A percentile compares a stretch with the other conserved stretches of the same genome.
These are phyloP conservation scores for Caenorhabditis imperialis DNA, from an alignment of 2,888 invertebrate genomes.

Conservation along the genomic window DNA sequence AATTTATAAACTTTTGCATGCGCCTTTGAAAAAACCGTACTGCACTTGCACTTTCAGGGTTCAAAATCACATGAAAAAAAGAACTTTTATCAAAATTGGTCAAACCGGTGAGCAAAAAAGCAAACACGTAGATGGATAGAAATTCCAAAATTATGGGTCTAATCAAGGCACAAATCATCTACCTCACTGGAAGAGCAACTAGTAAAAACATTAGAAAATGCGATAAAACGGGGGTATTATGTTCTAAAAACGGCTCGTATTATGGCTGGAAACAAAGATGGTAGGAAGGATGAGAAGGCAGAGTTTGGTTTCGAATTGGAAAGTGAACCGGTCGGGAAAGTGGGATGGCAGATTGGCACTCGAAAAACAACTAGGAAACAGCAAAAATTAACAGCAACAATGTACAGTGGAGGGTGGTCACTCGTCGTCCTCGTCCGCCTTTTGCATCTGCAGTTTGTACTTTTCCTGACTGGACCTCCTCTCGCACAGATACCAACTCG, in stretches of 20 bases:
- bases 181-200: conserved; percentile 8
- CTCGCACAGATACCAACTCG: conserved; percentile 53
- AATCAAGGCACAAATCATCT: conserved; percentile 10
- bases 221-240: conserved; percentile 18
- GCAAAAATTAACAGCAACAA: conserved; percentile 1
- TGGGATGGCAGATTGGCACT: conserved; percentile 43
- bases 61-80: no score
- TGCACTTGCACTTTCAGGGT: background rate
- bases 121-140: conserved; percentile 16
- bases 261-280: conserved; percentile 17
- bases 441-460: conserved; percentile 46
- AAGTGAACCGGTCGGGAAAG: conserved; percentile 10
- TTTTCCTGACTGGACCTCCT: conserved; percentile 50
- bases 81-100: no score
- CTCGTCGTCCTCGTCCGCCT: conserved; percentile 56
- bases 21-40: conserved; percentile 10
- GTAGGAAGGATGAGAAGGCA: conserved; percentile 10
- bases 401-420: conserved; percentile 11
- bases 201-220: no score
- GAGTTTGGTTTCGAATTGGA: conserved; percentile 37
- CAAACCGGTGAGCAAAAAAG: conserved; percentile 18
- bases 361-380: conserved; percentile 31
- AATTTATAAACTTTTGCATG: background rate
- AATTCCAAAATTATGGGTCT: conserved; percentile 2
- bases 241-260: conserved; percentile 8